Conservation (phyloP, 2,797 vertebrate genomes). For the Lacerta agilis region DNA sequence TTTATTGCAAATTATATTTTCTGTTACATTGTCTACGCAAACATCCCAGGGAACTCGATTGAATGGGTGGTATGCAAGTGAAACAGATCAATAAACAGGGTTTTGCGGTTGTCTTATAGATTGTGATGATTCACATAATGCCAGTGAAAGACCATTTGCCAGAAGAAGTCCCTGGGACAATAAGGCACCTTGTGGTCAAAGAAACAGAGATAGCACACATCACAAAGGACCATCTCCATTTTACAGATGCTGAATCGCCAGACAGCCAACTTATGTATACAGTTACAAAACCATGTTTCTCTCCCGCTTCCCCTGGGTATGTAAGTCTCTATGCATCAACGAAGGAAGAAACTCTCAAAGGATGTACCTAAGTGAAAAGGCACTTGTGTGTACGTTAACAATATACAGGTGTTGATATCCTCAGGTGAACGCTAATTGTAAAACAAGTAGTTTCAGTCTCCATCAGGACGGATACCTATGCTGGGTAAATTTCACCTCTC, state of each 20-base stretch:
- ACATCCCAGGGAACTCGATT: no score
- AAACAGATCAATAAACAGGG: neutral
- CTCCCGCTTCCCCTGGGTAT: constrained; percentile 72
- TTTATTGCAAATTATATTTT: no score
- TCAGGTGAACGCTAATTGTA: neutral
- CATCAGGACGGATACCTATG: neutral
- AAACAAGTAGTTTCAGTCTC: neutral
- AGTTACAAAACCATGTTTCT: constrained; percentile 81
- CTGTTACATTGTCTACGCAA: no score
- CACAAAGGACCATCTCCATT: constrained; percentile 78
- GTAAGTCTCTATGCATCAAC: constrained; percentile 45
- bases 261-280: constrained; percentile 79
- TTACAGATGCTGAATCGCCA: constrained; percentile 79
- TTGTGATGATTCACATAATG: constrained; percentile 76
- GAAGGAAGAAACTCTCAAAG: constrained; percentile 11
- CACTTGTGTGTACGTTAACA: neutral
- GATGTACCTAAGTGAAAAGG: no score
- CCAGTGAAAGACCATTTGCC: constrained; percentile 83
- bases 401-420: no score
- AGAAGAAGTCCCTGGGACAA: constrained; percentile 71
- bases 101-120: constrained; percentile 66
- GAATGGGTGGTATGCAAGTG: no score
- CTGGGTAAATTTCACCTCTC: neutral
- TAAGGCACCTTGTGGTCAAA: constrained; percentile 77
- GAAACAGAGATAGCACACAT: constrained; percentile 82